These are phyloP conservation scores for Meganola albula DNA, from an alignment of 2,888 invertebrate species.

Conservation along the genomic window DNA sequence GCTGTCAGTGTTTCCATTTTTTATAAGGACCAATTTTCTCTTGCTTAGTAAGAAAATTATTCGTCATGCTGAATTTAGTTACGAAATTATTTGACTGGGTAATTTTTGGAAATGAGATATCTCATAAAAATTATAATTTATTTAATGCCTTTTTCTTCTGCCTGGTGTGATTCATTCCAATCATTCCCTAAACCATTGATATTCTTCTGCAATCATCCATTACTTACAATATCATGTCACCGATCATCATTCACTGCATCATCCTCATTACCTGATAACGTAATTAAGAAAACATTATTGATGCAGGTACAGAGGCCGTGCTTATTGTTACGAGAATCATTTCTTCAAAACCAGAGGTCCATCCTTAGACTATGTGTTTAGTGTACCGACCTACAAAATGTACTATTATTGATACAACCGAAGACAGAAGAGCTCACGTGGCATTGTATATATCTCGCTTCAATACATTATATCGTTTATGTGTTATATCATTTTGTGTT, in stretches of 20 bases:
- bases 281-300: constrained; percentile 53
- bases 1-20: too few relatives aligned
- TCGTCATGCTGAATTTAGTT: too few relatives aligned
- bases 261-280: constrained; percentile 25
- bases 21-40: too few relatives aligned
- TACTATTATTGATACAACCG: constrained; percentile 60
- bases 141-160: neutral
- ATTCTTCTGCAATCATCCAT: neutral
- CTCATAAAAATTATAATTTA: too few relatives aligned
- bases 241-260: constrained; percentile 8
- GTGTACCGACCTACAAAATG: constrained; percentile 74
- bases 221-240: constrained; percentile 4
- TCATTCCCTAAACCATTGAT: neutral
- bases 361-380: constrained; percentile 72
- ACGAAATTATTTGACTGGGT: too few relatives aligned
- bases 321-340: constrained; percentile 76
- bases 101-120: too few relatives aligned
- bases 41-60: too few relatives aligned
- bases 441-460: constrained; percentile 48
- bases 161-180: neutral
- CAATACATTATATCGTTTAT: constrained; percentile 44
- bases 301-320: constrained; percentile 76
- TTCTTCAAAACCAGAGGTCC: constrained; percentile 73
- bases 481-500: constrained; percentile 61
- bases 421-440: constrained; percentile 37